Evolutionary conservation across 2,113 vertebrate species (phyloP), one percentile per base, ranked within the genome.

Genomic region (Zosterops japonicus): DNA sequence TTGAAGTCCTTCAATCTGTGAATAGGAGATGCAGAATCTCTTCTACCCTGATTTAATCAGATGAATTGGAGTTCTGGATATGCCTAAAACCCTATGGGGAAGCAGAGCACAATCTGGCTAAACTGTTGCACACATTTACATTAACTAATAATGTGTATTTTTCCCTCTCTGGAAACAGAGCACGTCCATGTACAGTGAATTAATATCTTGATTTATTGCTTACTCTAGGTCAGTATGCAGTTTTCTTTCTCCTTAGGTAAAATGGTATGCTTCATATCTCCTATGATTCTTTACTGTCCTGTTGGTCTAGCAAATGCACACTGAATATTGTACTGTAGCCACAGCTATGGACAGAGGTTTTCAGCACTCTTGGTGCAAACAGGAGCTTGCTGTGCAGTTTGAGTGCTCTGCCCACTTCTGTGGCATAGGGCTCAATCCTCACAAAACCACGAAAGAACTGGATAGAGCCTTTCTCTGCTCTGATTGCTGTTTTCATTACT

Each of bases 221-320:
- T 46, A 44, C 19, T 77, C 23, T 46, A 41, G 44, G 13, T 89
- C 65, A 63, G n/a, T 8, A 21, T 49, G 50, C 15, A 27, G 3
- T 91, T 93, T 90, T 71, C 75, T 76, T 88, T 88, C 35, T 83
- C 44, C 41, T 69, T 60, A 39, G 53, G 33, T 84, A 46, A 78
- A 90, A 90, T 44, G 9, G 6, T 41, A 65, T 68, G 12, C n/a
- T 69, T 90, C 11, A 0, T 52, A 17, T 68, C 49, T 65, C 29
- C 33, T 0, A 3, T 68, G 70, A 60, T 79, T 53, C 13, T 16
- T 78, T 49, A 31, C 31, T 91, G 57, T 83, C 65, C 72, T 81
- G 19, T 75, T 87, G 65, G 64, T 47, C 61, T 84, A 35, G 53
- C 44, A 90, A 6, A 71, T 44, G 15, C 2, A 21, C 35, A 11